phyloP scores from a whole-genome alignment of 2,113 vertebrate species.

The Bufo gargarizans region DNA sequence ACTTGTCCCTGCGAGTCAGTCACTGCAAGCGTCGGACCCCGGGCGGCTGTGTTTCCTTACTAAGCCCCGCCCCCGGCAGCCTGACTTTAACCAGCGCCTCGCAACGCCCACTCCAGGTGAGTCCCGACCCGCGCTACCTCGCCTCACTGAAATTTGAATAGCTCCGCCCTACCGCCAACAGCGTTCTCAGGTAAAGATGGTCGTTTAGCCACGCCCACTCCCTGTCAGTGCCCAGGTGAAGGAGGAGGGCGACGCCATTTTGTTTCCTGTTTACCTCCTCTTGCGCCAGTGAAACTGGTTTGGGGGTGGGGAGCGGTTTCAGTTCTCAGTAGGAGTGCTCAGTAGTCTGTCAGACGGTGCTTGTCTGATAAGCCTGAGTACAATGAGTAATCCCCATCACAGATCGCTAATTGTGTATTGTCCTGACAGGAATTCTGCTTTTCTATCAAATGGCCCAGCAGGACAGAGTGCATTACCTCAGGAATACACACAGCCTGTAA shows the following conservation, averaged over 20 bases:
- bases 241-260: neutral
- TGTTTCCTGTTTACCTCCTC: conserved; percentile 48
- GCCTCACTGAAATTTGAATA: too few species aligned
- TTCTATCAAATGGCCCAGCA: neutral
- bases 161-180: too few species aligned
- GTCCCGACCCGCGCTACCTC: too few species aligned
- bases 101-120: neutral
- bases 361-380: neutral
- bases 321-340: conserved; percentile 3
- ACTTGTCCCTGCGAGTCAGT: neutral
- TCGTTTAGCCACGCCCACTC: neutral
- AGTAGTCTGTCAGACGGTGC: neutral
- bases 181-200: too few species aligned
- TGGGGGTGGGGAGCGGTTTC: conserved; percentile 22
- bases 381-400: neutral
- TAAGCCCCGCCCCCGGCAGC: neutral
- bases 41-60: neutral
- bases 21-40: neutral
- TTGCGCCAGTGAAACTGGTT: neutral
- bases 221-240: neutral
- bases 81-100: neutral
- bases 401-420: neutral
- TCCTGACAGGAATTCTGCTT: neutral
- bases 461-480: neutral
- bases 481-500: neutral